Conservation (phyloP, 2,888 invertebrate genomes). For the Rhopalosiphum nymphaeae region DNA sequence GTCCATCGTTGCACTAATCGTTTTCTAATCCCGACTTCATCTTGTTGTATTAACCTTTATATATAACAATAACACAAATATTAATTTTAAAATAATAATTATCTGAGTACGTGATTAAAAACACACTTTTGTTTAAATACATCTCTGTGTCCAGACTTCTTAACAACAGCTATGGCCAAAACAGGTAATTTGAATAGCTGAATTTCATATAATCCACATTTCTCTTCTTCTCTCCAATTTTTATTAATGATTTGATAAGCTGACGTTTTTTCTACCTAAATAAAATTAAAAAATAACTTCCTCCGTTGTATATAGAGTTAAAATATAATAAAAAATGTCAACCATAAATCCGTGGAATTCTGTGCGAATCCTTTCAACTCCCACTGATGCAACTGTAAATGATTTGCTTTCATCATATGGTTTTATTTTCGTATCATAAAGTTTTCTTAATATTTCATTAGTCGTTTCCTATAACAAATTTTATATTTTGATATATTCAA, state of each 20-base stretch:
- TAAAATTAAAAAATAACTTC: background rate
- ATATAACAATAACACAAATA: background rate
- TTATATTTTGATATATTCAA: background rate
- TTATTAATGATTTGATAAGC: conserved; percentile 79
- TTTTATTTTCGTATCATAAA: background rate
- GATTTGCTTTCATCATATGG: background rate
- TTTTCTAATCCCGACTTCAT: conserved; percentile 74
- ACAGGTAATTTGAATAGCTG: conserved; percentile 73
- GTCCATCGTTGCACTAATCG: conserved; percentile 74
- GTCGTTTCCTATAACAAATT: conserved; percentile 36
- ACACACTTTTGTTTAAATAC: background rate
- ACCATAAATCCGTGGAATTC: background rate
- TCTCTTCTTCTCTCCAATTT: conserved; percentile 78
- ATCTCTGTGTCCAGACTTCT: background rate
- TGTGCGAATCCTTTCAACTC: background rate
- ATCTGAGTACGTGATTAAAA: background rate
- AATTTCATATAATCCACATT: conserved; percentile 80
- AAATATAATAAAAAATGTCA: background rate
- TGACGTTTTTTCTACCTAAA: conserved; percentile 69
- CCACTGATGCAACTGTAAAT: conserved; percentile 67
- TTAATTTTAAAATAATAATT: background rate
- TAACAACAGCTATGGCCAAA: background rate
- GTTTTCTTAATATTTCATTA: background rate
- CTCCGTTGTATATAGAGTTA: background rate
- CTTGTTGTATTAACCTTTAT: conserved; percentile 73